phyloP scores from a whole-genome alignment of 2,113 vertebrate species.

The Trachemys scripta region DNA sequence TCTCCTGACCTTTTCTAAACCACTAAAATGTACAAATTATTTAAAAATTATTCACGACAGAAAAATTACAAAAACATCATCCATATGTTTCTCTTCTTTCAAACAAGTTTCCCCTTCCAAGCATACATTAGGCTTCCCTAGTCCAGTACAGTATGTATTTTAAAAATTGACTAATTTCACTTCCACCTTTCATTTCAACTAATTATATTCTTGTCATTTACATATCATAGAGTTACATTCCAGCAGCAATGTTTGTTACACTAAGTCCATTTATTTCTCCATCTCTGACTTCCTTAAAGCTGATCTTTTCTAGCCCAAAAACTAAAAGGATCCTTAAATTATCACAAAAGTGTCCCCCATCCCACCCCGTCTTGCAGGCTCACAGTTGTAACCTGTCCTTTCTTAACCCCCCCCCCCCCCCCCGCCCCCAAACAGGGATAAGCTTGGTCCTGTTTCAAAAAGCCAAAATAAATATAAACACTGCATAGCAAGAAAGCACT shows the following conservation, averaged over 20 bases:
- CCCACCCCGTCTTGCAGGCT: neutral
- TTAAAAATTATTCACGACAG: neutral
- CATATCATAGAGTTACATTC: neutral
- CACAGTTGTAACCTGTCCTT: neutral
- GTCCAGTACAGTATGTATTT: neutral
- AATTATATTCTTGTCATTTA: neutral
- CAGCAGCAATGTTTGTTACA: neutral
- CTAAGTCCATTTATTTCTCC: neutral
- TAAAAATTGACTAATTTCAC: neutral
- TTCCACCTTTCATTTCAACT: neutral
- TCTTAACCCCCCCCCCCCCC: neutral
- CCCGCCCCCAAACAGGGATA: neutral
- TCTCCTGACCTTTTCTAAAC: neutral
- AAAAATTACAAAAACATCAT: neutral
- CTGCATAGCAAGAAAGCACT: no score
- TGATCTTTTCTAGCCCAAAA: neutral
- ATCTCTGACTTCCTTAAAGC: neutral
- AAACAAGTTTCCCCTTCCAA: neutral
- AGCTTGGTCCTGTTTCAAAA: neutral
- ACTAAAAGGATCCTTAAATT: neutral
- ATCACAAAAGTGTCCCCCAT: neutral
- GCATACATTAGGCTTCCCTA: neutral
- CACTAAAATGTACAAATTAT: neutral
- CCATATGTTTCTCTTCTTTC: neutral
- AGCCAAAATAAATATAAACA: neutral